Evolutionary conservation across 2,888 invertebrate species (phyloP), one percentile per base, ranked within the genome.

Genomic region (Tethea ocularis): DNA sequence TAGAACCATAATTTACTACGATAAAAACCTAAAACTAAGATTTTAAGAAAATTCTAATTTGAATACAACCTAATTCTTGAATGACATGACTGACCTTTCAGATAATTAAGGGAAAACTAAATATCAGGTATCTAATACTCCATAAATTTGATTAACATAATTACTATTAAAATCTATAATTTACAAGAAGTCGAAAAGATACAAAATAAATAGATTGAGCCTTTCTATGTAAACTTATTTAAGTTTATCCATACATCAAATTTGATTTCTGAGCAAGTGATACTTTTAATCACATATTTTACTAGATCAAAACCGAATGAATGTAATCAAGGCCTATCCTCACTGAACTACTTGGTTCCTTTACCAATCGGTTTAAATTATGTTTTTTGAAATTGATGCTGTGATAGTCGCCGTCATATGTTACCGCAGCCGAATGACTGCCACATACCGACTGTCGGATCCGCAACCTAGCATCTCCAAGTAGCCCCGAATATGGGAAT

Each of bases 71-170:
- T 26, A 64, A 72, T 66, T 64, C 57, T 63, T 57, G 46, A 69
- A 62, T 60, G 67, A 74, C 69, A 69, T 67, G 72, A 80, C 75
- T 82, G 80, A 83, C 77, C 75, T 59, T 68, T 60, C 51, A 59
- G 69, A 68, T 69, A 68, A 68, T 65, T 74, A 69, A 63, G 69
- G 68, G 57, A 58, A 66, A 66, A 64, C 61, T 57, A 65, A 66
- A 64, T 69, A 67, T 78, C 78, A 78, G 78, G 78, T 79, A 78
- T 71, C 78, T 69, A 78, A 64, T 61, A 74, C 79, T 77, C 77
- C 72, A 64, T 64, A 58, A 60, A 62, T 57, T 60, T 57, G 54
- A 52, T 41, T 51, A 22, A 51, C 23, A 52, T 52, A 57, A 41
- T 56, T 57, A 55, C 51, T 51, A 59, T 13, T 53, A 24, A 51